Conservation (phyloP, 2,113 vertebrate species). For the Athene noctua region DNA sequence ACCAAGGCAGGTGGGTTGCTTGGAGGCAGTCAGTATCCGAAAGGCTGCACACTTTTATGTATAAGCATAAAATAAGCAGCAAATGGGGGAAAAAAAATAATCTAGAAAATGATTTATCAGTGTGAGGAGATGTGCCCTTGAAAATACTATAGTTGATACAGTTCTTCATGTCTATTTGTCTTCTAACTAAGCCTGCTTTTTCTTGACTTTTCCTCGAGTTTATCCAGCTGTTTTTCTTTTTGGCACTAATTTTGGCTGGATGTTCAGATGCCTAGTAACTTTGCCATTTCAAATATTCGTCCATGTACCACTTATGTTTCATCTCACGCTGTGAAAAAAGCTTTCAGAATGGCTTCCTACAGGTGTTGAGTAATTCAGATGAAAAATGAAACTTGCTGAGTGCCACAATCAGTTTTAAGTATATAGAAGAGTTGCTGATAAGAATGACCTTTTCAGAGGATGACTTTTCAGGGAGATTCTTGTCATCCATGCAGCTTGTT, state of each 20-base stretch:
- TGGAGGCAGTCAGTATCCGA: neutral
- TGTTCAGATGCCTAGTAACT: neutral
- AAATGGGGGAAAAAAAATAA: neutral
- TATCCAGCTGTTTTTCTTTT: constrained; percentile 6
- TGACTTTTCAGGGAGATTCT: constrained; percentile 13
- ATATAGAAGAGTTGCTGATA: constrained; percentile 28
- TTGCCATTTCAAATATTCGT: neutral
- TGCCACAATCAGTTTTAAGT: constrained; percentile 47
- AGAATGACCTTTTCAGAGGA: constrained; percentile 36
- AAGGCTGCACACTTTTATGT: neutral
- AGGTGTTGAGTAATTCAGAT: constrained; percentile 40
- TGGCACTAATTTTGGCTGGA: neutral
- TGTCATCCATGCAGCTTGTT: neutral
- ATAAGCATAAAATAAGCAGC: neutral
- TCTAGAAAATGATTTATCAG: neutral
- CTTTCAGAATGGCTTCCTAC: constrained; percentile 33
- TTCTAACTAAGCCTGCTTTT: neutral
- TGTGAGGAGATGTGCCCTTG: neutral
- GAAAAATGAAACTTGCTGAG: constrained; percentile 47
- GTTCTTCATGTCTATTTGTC: neutral
- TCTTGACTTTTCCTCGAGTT: neutral
- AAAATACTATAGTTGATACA: neutral
- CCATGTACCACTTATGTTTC: neutral
- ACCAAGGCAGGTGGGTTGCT: rapidly evolving
- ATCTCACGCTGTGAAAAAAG: constrained; percentile 29